Evolutionary conservation across 2,113 vertebrate genomes (phyloP), one percentile per base, ranked within the genome.

Genomic region (Anguilla japonica): DNA sequence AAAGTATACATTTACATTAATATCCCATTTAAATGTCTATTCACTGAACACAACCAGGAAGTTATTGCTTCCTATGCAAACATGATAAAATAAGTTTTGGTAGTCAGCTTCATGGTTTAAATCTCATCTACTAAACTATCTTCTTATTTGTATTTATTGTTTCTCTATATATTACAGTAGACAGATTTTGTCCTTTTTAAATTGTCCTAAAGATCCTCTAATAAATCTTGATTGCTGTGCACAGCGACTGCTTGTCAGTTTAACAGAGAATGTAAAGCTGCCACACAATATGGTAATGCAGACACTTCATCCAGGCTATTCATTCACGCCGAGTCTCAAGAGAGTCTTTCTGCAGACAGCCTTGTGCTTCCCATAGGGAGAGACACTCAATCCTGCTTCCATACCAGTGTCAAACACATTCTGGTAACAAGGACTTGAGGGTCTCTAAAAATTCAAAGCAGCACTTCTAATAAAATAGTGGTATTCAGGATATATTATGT

Each of bases 201-300:
- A 75, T 29, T 34, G 71, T 13, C 71, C 71, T 29, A 75, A 75
- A 75, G 71, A 75, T n/a, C n/a, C 71, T 75, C 26, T 34, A 75
- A 29, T 34, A 75, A 75, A 75, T 75, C 29, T 34, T 75, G 71
- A 29, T 75, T 75, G n/a, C 6, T 75, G 71, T 29, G 71, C 71
- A 75, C 71, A 34, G 71, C 71, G 34, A 75, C 11, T 6, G 71
- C 63, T 71, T 75, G 71, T 75, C n/a, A 34, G 71, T 75, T 75
- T 29, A 75, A 34, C 60, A 67, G 71, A 75, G 71, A 34, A 75
- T 75, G 34, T 75, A 75, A 75, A 75, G 71, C 71, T 75, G 71
- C 71, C 71, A 29, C 26, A 75, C 71, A 75, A 34, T 75, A 75
- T 75, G 71, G 71, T 75, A 75, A 34, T 75, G 71, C 71, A 75